phyloP scores from a whole-genome alignment of 2,113 vertebrate species.

The Tympanuchus pallidicinctus region DNA sequence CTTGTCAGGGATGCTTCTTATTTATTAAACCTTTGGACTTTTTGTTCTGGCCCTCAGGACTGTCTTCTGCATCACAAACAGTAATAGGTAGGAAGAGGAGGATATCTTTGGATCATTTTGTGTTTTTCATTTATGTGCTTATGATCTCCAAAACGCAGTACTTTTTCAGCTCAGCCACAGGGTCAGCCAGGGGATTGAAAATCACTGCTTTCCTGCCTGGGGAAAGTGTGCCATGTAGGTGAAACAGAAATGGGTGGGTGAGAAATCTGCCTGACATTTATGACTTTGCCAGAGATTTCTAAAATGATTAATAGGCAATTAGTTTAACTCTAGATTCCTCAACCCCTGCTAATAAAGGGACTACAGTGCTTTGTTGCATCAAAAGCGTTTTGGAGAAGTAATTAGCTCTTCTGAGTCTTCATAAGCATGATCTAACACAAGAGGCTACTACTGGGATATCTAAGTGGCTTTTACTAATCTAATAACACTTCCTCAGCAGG shows the following conservation, averaged over 20 bases:
- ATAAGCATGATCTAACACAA: background rate
- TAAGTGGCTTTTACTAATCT: background rate
- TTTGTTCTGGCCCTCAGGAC: background rate
- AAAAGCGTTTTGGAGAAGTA: background rate
- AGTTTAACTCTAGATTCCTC: conserved; percentile 14
- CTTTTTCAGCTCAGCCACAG: background rate
- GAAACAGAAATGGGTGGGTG: background rate
- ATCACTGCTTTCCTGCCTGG: background rate
- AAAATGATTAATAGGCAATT: background rate
- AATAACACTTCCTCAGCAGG: conserved; percentile 42
- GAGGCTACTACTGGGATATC: background rate
- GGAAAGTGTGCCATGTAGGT: background rate
- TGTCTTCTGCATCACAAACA: background rate
- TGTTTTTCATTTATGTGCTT: background rate
- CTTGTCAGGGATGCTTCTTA: background rate
- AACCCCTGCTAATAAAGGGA: background rate
- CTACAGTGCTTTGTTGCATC: background rate
- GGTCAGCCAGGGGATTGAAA: background rate
- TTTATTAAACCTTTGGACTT: background rate
- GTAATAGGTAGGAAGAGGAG: background rate
- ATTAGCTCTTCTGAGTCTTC: background rate
- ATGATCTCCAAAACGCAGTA: background rate
- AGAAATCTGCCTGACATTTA: background rate
- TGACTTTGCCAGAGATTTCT: conserved; percentile 13
- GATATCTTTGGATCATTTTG: background rate